A percentile compares a stretch with the other conserved stretches of the same genome.
Evolutionary conservation across 2,113 vertebrate genomes (phyloP).

Genomic region (Ceyx melanurus): DNA sequence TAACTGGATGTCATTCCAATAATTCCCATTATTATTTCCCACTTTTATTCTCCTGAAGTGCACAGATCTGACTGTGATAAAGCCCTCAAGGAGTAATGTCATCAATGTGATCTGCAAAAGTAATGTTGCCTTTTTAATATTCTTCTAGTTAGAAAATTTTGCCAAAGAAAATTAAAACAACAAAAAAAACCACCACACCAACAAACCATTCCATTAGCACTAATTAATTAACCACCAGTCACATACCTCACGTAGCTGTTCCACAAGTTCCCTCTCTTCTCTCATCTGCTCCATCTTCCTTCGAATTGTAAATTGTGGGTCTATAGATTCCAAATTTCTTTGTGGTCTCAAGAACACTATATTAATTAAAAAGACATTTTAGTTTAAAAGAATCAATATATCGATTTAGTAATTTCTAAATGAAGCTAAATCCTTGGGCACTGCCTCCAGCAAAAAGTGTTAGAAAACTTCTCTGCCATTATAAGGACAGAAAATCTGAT

Average conservation of each 20-base stretch:
- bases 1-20: not conserved
- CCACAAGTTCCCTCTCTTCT: conserved; percentile 82
- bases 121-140: not conserved
- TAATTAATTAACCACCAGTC: not conserved
- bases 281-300: conserved; percentile 95
- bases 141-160: not conserved
- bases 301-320: conserved; percentile 93
- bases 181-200: no score
- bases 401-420: not conserved
- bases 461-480: not conserved
- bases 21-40: not conserved
- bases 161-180: not conserved
- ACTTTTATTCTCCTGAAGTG: not conserved
- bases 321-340: conserved; percentile 88
- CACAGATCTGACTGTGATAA: not conserved
- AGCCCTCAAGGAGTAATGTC: not conserved
- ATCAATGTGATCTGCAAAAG: not conserved
- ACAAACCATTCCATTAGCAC: not conserved
- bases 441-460: not conserved
- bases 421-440: not conserved
- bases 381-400: not conserved
- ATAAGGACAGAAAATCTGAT: not conserved
- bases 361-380: not conserved
- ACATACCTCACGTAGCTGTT: conserved; percentile 86
- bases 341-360: conserved; percentile 89